Evolutionary conservation across 1,140 invertebrate genomes (phyloP).

Genomic region (Anagrus nilaparvatae): DNA sequence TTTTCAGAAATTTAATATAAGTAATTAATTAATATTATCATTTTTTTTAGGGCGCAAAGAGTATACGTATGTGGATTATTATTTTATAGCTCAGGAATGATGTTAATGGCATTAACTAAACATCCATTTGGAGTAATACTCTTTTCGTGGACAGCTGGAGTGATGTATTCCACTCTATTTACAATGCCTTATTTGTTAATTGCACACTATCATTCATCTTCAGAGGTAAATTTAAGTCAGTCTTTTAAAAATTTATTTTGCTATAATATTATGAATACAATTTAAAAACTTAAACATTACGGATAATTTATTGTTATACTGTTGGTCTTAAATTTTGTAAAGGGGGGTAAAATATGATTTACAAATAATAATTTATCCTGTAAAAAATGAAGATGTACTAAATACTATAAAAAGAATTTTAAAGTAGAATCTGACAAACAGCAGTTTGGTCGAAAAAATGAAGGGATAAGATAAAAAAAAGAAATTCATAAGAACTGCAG

Average conservation of each 20-base stretch:
- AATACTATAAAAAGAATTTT: too few relatives aligned
- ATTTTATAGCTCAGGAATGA: constrained; percentile 82
- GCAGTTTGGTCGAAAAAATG: too few relatives aligned
- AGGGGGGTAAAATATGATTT: background rate
- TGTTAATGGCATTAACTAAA: constrained; percentile 70
- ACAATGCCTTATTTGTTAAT: constrained; percentile 93
- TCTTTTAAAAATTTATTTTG: too few relatives aligned
- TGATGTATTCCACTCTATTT: constrained; percentile 96
- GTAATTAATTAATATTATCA: background rate
- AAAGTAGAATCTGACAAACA: too few relatives aligned
- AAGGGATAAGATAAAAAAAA: too few relatives aligned
- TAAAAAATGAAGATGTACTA: too few relatives aligned
- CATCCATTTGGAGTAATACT: constrained; percentile 72
- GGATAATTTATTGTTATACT: background rate
- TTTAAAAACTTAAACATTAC: too few relatives aligned
- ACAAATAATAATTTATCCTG: too few relatives aligned
- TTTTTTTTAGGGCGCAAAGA: constrained; percentile 56
- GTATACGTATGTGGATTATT: constrained; percentile 88
- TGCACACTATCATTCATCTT: constrained; percentile 83
- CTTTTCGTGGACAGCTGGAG: constrained; percentile 83
- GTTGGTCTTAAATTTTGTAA: background rate
- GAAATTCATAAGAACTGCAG: too few relatives aligned
- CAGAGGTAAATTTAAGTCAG: constrained; percentile 54
- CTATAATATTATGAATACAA: too few relatives aligned
- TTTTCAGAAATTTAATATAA: background rate